Evolutionary conservation across 2,888 invertebrate species (phyloP).

Genomic region (Drosophila picticornis): DNA sequence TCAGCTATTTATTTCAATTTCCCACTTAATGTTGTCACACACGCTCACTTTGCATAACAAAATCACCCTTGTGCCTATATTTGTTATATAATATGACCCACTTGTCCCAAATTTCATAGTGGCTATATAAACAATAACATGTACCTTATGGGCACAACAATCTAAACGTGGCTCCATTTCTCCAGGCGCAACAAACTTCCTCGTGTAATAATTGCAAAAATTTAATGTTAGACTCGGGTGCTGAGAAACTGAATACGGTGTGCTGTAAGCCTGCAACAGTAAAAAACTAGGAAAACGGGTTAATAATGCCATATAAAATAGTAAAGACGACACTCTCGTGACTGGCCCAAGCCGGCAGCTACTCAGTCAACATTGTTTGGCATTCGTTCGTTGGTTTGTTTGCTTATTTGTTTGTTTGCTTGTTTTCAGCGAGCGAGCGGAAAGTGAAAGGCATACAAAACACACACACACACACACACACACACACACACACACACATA

Average conservation of each 20-base stretch:
- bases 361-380: slow-evolving; percentile 44
- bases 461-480: slow-evolving; percentile 12
- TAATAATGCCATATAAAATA: slow-evolving; percentile 78
- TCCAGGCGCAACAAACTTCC: slow-evolving; percentile 37
- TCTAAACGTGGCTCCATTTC: slow-evolving; percentile 18
- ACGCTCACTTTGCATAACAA: background rate
- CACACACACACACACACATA: background rate
- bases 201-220: slow-evolving; percentile 54
- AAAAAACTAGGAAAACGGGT: slow-evolving; percentile 77
- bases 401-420: slow-evolving; percentile 38
- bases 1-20: background rate
- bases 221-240: slow-evolving; percentile 52
- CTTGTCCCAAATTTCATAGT: slow-evolving; percentile 19
- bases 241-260: slow-evolving; percentile 38
- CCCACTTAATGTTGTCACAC: background rate
- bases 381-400: slow-evolving; percentile 56
- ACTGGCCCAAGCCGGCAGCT: slow-evolving; percentile 63
- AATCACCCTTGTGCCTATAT: background rate
- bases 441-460: slow-evolving; percentile 69
- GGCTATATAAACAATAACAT: slow-evolving; percentile 21
- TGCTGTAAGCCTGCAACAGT: slow-evolving; percentile 35
- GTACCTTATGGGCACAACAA: slow-evolving; percentile 17
- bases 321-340: slow-evolving; percentile 81
- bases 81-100: slow-evolving; percentile 52
- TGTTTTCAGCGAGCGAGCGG: slow-evolving; percentile 42